These are phyloP conservation scores for Eupsittula cactorum DNA, from an alignment of 2,113 vertebrate species.

Conservation along the genomic window DNA sequence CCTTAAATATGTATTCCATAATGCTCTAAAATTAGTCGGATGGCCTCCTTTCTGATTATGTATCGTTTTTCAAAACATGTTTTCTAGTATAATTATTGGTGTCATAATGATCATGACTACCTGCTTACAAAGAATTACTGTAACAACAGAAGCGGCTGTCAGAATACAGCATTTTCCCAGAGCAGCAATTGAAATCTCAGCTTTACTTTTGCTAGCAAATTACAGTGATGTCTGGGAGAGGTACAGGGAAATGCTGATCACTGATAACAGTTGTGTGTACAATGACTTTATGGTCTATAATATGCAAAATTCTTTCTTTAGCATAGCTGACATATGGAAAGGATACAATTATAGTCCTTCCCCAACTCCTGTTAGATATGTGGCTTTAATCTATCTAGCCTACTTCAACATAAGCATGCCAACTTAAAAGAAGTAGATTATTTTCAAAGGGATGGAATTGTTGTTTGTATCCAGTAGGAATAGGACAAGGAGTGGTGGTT, in stretches of 20 bases:
- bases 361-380: neutral
- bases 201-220: neutral
- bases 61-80: neutral
- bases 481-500: neutral
- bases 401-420: neutral
- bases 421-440: neutral
- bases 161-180: neutral
- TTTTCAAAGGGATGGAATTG: neutral
- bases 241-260: neutral
- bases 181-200: neutral
- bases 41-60: neutral
- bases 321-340: neutral
- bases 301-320: neutral
- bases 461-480: neutral
- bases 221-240: neutral
- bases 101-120: neutral
- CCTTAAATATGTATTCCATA: slow-evolving; percentile 40
- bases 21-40: slow-evolving; percentile 34
- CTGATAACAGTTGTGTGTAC: neutral
- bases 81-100: neutral
- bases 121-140: neutral
- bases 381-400: neutral
- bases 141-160: neutral
- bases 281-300: neutral
- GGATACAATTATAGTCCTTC: neutral